Evolutionary conservation across 2,113 vertebrate species (phyloP), one percentile per base, ranked within the genome.

Genomic region (Elanoides forficatus): DNA sequence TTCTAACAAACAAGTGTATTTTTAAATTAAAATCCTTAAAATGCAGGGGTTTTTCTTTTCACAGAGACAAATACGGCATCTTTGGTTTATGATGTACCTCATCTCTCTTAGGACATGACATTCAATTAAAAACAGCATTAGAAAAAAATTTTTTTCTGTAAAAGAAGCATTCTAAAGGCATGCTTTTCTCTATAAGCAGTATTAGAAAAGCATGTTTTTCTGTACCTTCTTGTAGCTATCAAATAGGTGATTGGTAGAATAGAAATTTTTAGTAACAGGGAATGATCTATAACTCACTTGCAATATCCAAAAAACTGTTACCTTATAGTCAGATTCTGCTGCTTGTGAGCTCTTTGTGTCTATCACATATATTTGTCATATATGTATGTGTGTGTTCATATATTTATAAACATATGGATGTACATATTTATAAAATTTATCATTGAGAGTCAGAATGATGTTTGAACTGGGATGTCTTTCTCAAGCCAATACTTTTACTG

Each of bases 381-480:
- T 2, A 26, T 17, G 2, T 38, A 12, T 15, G 15, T n/a, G 15
- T 30, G 34, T 30, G 29, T 19, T 73, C n/a, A 42, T 47, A 7
- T 22, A 34, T 23, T 55, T 56, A 21, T 38, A 34, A 15, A 62
- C 9, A 22, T 21, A 22, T 10, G 20, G 4, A 9, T 2, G 0
- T 22, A 5, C 22, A 2, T 52, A 32, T 8, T 20, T 59, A 30
- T 10, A 21, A 29, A 52, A 70, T n/a, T 82, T 98, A 45, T 96
- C 95, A n/a, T 40, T 53, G 6, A 94, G 90, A 30, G 90, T 98
- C 48, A 94, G 97, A 84, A 68, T 97, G 74, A 93, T 98, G 50
- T 98, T 98, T 82, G 98, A 98, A 86, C 94, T 95, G 26, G 98
- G 97, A 87, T 88, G 71, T 52, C 94, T 98, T 30, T 94, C 93